Conservation (phyloP, 2,113 vertebrate species). For the Dicrurus megarhynchus region DNA sequence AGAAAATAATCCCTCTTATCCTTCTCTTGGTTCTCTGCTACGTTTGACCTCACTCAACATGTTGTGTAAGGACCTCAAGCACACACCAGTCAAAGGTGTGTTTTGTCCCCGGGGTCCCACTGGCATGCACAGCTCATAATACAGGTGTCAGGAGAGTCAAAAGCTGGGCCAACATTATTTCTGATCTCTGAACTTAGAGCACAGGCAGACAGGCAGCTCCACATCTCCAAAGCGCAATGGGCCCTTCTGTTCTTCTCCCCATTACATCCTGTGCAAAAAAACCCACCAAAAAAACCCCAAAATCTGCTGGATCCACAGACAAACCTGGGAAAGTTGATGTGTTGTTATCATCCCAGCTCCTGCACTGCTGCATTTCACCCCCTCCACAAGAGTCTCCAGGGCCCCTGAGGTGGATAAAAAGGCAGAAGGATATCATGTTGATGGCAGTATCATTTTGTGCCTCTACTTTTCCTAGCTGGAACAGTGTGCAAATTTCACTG, state of each 20-base stretch:
- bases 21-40: neutral
- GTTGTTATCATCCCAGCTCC: neutral
- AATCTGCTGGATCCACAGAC: neutral
- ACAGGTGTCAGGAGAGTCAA: neutral
- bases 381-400: neutral
- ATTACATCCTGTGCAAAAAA: neutral
- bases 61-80: neutral
- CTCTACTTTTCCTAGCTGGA: neutral
- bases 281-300: neutral
- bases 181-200: neutral
- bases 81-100: neutral
- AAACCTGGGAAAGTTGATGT: neutral
- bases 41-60: neutral
- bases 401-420: neutral
- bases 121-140: neutral
- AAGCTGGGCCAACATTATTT: neutral
- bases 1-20: neutral
- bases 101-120: neutral
- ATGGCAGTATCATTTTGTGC: neutral
- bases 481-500: neutral
- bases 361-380: neutral
- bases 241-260: neutral
- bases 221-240: neutral
- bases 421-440: neutral
- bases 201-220: neutral